Percentiles rank a stretch among this genome's conserved stretches.
Evolutionary conservation across 1,140 invertebrate species (phyloP).

Genomic region (Heliconius nattereri): DNA sequence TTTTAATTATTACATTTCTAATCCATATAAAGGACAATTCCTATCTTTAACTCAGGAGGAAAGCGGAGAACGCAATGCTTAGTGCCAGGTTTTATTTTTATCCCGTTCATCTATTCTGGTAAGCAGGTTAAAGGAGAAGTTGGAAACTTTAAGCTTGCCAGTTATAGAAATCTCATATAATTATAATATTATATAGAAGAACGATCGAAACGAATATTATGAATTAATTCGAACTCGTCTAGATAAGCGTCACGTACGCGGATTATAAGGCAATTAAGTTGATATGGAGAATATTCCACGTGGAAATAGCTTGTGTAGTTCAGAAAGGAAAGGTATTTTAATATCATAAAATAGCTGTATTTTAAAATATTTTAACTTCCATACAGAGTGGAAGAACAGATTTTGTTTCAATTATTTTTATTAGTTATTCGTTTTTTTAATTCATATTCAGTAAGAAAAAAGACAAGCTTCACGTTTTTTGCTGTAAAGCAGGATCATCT

Average conservation of each 20-base stretch:
- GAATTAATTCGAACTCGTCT: slow-evolving; percentile 49
- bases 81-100: no score
- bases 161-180: not conserved
- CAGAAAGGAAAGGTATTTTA: not conserved
- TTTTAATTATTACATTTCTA: no score
- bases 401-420: no score
- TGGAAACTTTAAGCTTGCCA: not conserved
- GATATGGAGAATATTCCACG: slow-evolving; percentile 46
- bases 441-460: no score
- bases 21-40: no score
- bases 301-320: slow-evolving; percentile 29
- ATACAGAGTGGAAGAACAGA: not conserved
- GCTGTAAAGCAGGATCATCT: no score
- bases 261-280: slow-evolving; percentile 59
- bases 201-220: slow-evolving; percentile 45
- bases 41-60: no score
- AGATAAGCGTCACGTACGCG: slow-evolving; percentile 53
- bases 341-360: not conserved
- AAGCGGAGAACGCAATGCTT: no score
- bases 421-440: no score
- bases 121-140: not conserved
- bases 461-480: no score
- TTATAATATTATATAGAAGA: not conserved
- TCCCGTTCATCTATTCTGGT: no score
- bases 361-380: not conserved